phyloP scores from a whole-genome alignment of 2,113 vertebrate genomes.

The Cryptotis parvus region DNA sequence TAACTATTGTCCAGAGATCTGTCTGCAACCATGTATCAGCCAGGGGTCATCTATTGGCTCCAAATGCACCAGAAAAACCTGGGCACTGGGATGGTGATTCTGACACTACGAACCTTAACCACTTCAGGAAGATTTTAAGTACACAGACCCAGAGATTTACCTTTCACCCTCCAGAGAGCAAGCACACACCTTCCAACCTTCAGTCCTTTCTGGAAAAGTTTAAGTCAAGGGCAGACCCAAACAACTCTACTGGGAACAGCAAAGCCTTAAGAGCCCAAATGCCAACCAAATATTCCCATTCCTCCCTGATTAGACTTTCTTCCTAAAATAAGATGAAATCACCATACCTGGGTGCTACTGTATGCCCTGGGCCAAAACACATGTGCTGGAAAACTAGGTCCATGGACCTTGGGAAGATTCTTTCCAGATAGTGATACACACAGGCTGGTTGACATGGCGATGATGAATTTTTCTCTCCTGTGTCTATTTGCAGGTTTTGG shows the following conservation, averaged over 20 bases:
- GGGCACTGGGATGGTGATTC: no score
- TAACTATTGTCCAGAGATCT: no score
- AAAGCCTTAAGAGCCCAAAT: background rate
- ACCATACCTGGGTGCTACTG: no score
- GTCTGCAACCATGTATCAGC: no score
- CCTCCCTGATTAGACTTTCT: background rate
- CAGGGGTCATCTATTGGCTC: no score
- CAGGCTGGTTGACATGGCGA: no score
- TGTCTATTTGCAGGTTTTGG: conserved; percentile 93
- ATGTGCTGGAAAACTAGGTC: background rate
- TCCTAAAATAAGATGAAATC: background rate
- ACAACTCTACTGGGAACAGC: background rate
- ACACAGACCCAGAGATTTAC: background rate
- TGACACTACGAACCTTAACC: background rate
- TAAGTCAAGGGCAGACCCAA: background rate
- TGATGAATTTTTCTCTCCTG: background rate
- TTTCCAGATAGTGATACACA: background rate
- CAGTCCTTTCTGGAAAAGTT: background rate
- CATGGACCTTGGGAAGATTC: background rate
- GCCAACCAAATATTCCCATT: background rate
- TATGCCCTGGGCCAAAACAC: background rate
- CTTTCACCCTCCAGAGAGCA: background rate
- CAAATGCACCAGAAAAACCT: no score
- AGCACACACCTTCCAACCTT: background rate
- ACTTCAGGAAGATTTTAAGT: background rate